phyloP scores from a whole-genome alignment of 2,888 invertebrate genomes.

The Drosophila nr. perissopoda region DNA sequence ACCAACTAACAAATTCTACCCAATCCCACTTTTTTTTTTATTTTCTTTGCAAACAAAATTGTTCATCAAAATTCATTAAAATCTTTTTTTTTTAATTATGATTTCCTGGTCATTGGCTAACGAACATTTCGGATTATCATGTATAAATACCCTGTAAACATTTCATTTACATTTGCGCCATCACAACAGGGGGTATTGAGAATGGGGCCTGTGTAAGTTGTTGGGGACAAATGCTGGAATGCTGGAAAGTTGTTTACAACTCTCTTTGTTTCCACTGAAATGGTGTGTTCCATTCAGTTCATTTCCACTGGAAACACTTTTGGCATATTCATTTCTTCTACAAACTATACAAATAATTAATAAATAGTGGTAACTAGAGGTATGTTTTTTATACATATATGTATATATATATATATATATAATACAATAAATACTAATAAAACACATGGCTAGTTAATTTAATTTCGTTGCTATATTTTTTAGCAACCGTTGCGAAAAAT shows the following conservation, averaged over 20 bases:
- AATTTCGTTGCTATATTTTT: slow-evolving; percentile 28
- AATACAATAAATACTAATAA: slow-evolving; percentile 8
- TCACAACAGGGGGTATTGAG: slow-evolving; percentile 39
- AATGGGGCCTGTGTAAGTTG: slow-evolving; percentile 17
- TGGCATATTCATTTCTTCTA: neutral
- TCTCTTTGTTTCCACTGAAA: slow-evolving; percentile 19
- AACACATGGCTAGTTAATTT: slow-evolving; percentile 40
- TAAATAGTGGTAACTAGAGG: slow-evolving; percentile 60
- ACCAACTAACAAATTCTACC: slow-evolving; percentile 27
- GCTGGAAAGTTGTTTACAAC: slow-evolving; percentile 25
- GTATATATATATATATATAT: slow-evolving; percentile 14
- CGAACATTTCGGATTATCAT: slow-evolving; percentile 50
- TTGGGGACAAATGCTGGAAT: slow-evolving; percentile 15
- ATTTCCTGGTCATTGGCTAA: slow-evolving; percentile 49
- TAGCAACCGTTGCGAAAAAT: slow-evolving; percentile 25
- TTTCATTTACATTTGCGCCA: slow-evolving; percentile 61
- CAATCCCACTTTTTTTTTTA: slow-evolving; percentile 28
- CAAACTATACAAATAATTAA: neutral
- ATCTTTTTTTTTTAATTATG: slow-evolving; percentile 23
- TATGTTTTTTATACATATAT: slow-evolving; percentile 52
- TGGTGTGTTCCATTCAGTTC: neutral
- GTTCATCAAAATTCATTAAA: slow-evolving; percentile 7
- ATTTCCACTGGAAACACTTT: slow-evolving; percentile 1
- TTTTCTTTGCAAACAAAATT: slow-evolving; percentile 45
- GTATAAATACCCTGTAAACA: slow-evolving; percentile 19